Percentiles rank a stretch among this genome's conserved stretches.
Conservation (phyloP, 2,888 invertebrate species). For the Tanypteryx hageni region DNA sequence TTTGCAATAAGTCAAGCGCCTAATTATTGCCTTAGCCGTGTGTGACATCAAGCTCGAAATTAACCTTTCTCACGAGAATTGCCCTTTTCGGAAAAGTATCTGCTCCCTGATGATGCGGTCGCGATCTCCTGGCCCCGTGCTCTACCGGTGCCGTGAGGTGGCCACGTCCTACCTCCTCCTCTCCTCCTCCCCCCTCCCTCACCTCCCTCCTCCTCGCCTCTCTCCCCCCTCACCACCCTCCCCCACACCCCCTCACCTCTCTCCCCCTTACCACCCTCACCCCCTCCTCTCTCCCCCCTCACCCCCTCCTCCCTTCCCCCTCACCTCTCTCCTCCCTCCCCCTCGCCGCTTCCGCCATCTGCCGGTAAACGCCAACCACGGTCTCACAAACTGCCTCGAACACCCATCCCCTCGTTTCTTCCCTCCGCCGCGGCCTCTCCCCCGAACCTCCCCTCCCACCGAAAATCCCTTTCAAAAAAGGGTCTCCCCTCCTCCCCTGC, state of each 20-base stretch:
- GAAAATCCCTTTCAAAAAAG: no score
- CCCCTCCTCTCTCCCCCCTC: background rate
- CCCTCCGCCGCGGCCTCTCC: background rate
- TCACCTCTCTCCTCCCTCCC: background rate
- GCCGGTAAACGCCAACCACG: conserved; percentile 51
- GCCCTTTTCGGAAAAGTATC: background rate
- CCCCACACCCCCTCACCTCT: no score
- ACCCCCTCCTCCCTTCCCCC: background rate
- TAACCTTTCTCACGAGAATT: background rate
- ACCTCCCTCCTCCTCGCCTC: background rate
- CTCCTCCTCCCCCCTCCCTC: background rate
- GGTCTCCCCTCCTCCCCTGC: background rate
- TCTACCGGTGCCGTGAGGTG: background rate
- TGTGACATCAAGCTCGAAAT: no score
- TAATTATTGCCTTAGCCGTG: no score
- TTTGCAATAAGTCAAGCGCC: no score
- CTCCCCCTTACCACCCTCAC: background rate
- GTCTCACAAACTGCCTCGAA: conserved; percentile 48
- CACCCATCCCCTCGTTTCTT: background rate
- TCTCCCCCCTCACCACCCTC: no score
- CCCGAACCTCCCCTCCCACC: background rate
- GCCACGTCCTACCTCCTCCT: background rate
- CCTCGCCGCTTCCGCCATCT: conserved; percentile 23
- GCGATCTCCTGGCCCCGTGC: background rate
- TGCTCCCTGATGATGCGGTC: background rate